These are phyloP conservation scores for Sympetrum striolatum DNA, from an alignment of 2,888 invertebrate species.

Conservation along the genomic window DNA sequence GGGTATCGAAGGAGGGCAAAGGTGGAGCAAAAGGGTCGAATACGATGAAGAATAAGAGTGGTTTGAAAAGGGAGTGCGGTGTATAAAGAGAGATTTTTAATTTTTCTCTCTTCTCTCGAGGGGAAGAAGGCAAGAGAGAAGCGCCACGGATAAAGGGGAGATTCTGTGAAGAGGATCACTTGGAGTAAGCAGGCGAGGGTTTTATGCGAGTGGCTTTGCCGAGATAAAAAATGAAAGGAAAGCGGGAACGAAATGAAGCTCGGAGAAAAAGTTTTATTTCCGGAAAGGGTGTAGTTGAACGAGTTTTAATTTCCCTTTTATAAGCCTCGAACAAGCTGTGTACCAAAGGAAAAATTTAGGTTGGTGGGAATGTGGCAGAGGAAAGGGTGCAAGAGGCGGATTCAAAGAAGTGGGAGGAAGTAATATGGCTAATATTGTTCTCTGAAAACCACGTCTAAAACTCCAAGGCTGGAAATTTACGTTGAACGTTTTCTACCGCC, in stretches of 20 bases:
- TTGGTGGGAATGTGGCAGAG: neutral
- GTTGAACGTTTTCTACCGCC: neutral
- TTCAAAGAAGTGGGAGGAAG: neutral
- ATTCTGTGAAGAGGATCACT: neutral
- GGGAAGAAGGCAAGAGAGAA: neutral
- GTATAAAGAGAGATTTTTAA: neutral
- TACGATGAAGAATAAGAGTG: neutral
- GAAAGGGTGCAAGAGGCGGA: neutral
- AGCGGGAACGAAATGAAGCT: slow-evolving; percentile 21
- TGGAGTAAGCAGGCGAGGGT: neutral
- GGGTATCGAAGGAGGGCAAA: too few relatives aligned
- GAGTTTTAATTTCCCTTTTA: slow-evolving; percentile 44
- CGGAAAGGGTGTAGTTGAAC: slow-evolving; percentile 37
- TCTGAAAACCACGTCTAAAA: neutral
- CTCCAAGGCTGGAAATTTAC: neutral
- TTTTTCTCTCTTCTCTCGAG: neutral
- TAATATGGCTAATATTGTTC: slow-evolving; percentile 23
- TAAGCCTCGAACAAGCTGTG: slow-evolving; percentile 36
- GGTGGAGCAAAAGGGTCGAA: neutral
- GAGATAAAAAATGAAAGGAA: slow-evolving; percentile 20
- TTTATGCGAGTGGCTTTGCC: neutral
- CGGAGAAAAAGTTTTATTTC: slow-evolving; percentile 34
- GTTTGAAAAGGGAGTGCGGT: neutral
- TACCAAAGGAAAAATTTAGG: slow-evolving; percentile 32
- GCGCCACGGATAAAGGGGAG: neutral